Evolutionary conservation across 2,888 invertebrate species (phyloP).

Genomic region (Hermodice carunculata): DNA sequence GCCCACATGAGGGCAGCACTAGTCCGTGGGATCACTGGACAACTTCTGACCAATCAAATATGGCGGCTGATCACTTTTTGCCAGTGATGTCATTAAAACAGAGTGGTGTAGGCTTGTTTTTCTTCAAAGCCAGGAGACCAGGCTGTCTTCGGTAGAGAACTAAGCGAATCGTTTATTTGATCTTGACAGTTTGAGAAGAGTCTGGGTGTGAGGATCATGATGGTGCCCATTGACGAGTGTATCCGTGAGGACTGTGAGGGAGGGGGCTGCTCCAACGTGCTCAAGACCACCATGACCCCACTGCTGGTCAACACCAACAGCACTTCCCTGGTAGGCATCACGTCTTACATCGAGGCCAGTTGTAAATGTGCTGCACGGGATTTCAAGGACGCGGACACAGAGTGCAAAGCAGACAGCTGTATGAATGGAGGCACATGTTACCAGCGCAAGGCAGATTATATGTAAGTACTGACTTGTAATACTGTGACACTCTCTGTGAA

Average conservation of each 20-base stretch:
- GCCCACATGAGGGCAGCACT: no score
- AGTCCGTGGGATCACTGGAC: no score
- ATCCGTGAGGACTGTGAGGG: constrained; percentile 60
- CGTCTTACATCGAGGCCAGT: constrained; percentile 91
- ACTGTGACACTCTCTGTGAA: no score
- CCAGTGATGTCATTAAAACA: no score
- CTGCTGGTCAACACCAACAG: constrained; percentile 95
- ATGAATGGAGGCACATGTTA: constrained; percentile 97
- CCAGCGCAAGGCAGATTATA: constrained; percentile 35
- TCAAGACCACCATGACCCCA: constrained; percentile 74
- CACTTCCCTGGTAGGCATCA: constrained; percentile 95
- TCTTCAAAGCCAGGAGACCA: no score
- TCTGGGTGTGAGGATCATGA: constrained; percentile 95
- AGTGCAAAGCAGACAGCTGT: constrained; percentile 77
- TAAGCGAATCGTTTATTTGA: no score
- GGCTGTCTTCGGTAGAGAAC: no score
- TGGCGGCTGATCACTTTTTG: no score
- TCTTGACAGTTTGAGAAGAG: constrained; percentile 75
- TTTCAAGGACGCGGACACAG: constrained; percentile 84
- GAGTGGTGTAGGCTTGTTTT: no score
- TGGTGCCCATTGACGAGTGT: constrained; percentile 90
- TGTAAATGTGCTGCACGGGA: constrained; percentile 95
- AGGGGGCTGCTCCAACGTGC: constrained; percentile 93
- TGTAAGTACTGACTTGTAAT: constrained; percentile 34
- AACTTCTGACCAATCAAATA: no score